Percentiles rank a stretch among this genome's conserved stretches.
These are phyloP conservation scores for Ylistrum balloti DNA, from an alignment of 1,140 invertebrate genomes.

Conservation along the genomic window DNA sequence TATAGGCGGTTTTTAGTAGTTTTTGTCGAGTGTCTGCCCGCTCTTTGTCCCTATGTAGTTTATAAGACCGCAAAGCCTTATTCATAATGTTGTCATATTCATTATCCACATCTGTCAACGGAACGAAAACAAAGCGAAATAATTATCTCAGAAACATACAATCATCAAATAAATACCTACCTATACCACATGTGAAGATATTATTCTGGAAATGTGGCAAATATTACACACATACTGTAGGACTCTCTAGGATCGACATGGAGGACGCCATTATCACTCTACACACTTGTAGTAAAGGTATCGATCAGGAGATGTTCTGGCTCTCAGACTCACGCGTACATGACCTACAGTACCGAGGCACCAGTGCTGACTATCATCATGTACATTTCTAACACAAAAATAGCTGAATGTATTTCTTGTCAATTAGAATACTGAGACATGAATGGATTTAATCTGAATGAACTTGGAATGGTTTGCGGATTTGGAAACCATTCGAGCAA, in stretches of 20 bases:
- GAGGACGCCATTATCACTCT: not conserved
- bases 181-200: not conserved
- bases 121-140: not conserved
- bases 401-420: not conserved
- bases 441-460: not conserved
- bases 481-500: no score
- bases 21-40: slow-evolving; percentile 63
- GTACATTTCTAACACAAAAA: not conserved
- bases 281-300: slow-evolving; percentile 18
- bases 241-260: not conserved
- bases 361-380: not conserved
- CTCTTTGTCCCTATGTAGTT: slow-evolving; percentile 65
- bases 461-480: not conserved
- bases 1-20: slow-evolving; percentile 61
- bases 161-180: not conserved
- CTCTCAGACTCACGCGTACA: not conserved
- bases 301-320: not conserved
- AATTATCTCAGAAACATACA: slow-evolving; percentile 44
- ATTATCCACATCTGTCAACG: slow-evolving; percentile 72
- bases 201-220: not conserved
- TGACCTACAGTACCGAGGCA: not conserved
- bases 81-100: slow-evolving; percentile 76
- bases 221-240: slow-evolving; percentile 28
- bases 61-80: slow-evolving; percentile 70
- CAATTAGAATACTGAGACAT: not conserved